Evolutionary conservation across 2,113 vertebrate genomes (phyloP), one percentile per base, ranked within the genome.

Genomic region (Zapus hudsonius): DNA sequence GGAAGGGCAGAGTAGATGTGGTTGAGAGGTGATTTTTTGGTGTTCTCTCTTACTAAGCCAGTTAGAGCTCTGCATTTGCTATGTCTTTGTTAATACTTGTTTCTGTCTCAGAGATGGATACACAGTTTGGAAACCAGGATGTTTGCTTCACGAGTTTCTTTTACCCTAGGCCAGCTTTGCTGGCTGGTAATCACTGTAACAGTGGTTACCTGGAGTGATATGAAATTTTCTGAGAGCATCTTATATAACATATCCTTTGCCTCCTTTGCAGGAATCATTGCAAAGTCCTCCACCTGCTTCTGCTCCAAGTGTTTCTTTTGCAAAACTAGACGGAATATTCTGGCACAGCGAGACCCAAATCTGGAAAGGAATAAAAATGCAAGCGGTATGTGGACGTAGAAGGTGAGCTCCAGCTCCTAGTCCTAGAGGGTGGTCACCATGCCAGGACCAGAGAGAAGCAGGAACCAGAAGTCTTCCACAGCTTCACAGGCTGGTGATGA

Each of bases 231-330:
- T 0, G 99, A 99, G 2, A 99, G 98, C 98, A 99, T 98, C 16
- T 98, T 99, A 97, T 99, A 99, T 66, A 99, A 98, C 99, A 99
- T 99, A 76, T 99, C 99, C 98, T 99, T 99, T 29, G 99, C 99
- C 72, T 99, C 99, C 94, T 99, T 99, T 33, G 99, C 99, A 0
- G 99, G 99, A 96, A 99, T 98, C 99, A 99, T 99, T 75, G 99
- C 99, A 42, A 99, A 99, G 89, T 99, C 99, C 96, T 99, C 99
- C 96, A 99, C 99, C 85, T 99, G 99, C 96, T 99, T 99, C 98
- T 99, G 99, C 85, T 99, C 99, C 96, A 99, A 85, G 75, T 99
- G 99, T 87, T 98, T 98, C 97, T 99, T 81, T 98, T 97, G 83
- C 99, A 98, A 83, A 99, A 95, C 99, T 86, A 1, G 98, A 98